Base-by-base conservation (phyloP, 2,888 invertebrate species). In the Sesia bembeciformis region DNA sequence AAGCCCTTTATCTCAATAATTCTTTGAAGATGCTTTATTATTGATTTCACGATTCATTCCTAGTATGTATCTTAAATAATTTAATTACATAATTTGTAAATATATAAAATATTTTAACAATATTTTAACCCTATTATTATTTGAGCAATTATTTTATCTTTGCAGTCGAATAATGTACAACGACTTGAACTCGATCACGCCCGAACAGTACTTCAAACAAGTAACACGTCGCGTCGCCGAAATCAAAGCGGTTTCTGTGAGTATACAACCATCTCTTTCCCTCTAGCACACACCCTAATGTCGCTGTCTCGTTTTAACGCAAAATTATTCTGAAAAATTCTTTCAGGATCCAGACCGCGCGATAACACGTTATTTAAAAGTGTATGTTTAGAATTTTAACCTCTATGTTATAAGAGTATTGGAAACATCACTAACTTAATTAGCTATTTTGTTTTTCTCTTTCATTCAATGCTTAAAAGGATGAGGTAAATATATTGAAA, bases 141-240 rank as follows among this genome's bases (percentile, higher is more conserved):
- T 23, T 50, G 39, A 23, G n/a, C n/a, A 42, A 43, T 46, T 8
- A 8, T 46, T 46, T n/a, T 46, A 59, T 55, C 41, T 54, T 79
- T 79, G 3, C 91, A 97, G 97, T 70, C 94, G 96, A 72, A 94
- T 98, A 69, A 93, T 96, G 40, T 98, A 96, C 90, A 95, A 93
- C 74, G 98, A 98, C 81, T 91, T 98, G 58, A 95, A 95, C 81
- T 92, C 94, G 54, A 96, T 98, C 68, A 97, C 98, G 4, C 98
- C 98, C 0, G 96, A 98, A 84, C 97, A 97, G 86, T 98, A 97
- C 86, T 96, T 97, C 81, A 97, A 97, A 82, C 96, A 97, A 83
- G 96, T 98, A 61, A 97, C 95, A 0, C 93, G 93, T 68, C 91
- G 96, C 65, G 89, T 97, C 59, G 96, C 96, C 51, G 97, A 96